Percentiles rank a stretch among this genome's conserved stretches.
phyloP scores from a whole-genome alignment of 1,140 invertebrate species.

The Anagrus nilaparvatae region DNA sequence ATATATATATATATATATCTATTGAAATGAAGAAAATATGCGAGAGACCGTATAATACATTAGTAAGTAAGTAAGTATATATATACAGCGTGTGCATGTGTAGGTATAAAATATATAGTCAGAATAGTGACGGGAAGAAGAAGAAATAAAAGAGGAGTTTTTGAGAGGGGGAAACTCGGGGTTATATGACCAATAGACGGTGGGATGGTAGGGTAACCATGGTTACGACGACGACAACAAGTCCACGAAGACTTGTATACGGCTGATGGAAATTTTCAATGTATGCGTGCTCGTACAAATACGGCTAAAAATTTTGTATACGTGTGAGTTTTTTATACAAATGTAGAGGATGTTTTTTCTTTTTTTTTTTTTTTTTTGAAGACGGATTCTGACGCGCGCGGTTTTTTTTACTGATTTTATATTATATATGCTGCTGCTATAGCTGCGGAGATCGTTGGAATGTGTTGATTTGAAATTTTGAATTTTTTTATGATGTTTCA shows the following conservation, averaged over 20 bases:
- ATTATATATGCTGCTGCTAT: background rate
- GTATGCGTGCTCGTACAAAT: background rate
- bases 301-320: too few relatives aligned
- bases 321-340: slow-evolving; percentile 9
- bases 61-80: background rate
- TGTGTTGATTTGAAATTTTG: background rate
- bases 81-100: too few relatives aligned
- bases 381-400: too few relatives aligned
- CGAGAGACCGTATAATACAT: too few relatives aligned
- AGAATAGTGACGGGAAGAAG: background rate
- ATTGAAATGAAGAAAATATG: too few relatives aligned
- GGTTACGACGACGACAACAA: slow-evolving; percentile 41
- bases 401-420: too few relatives aligned
- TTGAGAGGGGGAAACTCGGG: slow-evolving; percentile 15
- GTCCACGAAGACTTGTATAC: slow-evolving; percentile 11
- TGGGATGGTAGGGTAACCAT: slow-evolving; percentile 36
- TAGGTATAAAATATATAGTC: too few relatives aligned
- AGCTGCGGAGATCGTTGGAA: background rate
- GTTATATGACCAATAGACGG: slow-evolving; percentile 36
- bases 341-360: background rate
- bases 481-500: background rate
- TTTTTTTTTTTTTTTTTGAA: slow-evolving; percentile 2
- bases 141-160: background rate
- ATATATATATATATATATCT: background rate
- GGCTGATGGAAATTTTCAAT: slow-evolving; percentile 32